phyloP scores from a whole-genome alignment of 2,797 vertebrate genomes.

The Crocodylus rhombifer region DNA sequence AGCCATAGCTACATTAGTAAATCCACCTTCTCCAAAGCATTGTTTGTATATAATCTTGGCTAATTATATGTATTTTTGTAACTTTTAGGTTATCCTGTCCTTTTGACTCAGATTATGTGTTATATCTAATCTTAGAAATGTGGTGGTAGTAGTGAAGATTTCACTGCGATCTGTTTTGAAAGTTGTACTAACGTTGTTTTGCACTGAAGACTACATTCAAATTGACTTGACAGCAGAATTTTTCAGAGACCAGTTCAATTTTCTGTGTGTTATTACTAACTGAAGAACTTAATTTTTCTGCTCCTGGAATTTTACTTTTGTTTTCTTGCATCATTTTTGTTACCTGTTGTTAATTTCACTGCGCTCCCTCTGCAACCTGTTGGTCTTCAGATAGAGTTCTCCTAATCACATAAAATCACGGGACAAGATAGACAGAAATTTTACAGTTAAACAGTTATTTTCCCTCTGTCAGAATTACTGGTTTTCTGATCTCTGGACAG shows the following conservation, averaged over 20 bases:
- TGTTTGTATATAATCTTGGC: neutral
- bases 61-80: no score
- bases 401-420: neutral
- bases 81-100: no score
- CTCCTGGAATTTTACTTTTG: neutral
- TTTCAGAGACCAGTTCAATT: neutral
- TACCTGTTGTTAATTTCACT: neutral
- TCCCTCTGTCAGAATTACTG: neutral
- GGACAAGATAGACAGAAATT: neutral
- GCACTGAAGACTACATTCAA: neutral
- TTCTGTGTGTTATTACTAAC: neutral
- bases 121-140: neutral
- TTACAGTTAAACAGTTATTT: neutral
- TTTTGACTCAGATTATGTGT: neutral
- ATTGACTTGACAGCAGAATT: neutral
- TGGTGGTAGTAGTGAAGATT: neutral
- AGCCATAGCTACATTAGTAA: neutral
- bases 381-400: neutral
- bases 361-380: no score
- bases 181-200: neutral
- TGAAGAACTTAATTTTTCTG: neutral
- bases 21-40: neutral
- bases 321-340: neutral
- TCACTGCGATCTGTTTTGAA: fast-evolving
- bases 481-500: neutral